These are phyloP conservation scores for Hylia prasina DNA, from an alignment of 2,113 vertebrate species.

Conservation along the genomic window DNA sequence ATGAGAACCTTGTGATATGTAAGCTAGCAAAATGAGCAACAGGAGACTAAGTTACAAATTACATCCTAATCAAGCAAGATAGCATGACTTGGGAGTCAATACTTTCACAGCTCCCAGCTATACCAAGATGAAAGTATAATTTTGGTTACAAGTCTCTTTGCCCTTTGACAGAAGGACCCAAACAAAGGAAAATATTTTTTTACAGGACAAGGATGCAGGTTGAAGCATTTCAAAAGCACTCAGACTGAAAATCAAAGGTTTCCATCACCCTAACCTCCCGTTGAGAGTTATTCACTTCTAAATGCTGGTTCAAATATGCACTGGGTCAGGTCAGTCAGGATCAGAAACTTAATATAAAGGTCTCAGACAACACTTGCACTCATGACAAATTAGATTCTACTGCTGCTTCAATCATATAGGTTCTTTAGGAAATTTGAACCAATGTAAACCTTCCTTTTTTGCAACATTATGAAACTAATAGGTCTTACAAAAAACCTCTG, in stretches of 20 bases:
- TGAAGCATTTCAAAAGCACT: neutral
- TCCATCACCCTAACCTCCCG: neutral
- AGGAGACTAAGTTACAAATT: neutral
- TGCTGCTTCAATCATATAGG: neutral
- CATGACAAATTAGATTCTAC: neutral
- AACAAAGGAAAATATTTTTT: neutral
- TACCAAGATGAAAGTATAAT: neutral
- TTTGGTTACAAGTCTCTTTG: neutral
- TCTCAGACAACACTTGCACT: neutral
- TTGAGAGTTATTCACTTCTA: neutral
- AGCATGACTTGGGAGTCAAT: neutral
- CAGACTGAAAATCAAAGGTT: neutral
- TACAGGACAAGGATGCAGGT: neutral
- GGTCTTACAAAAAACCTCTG: neutral
- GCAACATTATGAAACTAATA: neutral
- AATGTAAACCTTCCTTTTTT: neutral
- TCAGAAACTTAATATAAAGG: neutral
- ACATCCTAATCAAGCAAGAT: neutral
- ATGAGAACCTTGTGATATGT: neutral
- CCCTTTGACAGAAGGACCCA: neutral
- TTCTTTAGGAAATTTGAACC: neutral
- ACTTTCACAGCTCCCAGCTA: neutral
- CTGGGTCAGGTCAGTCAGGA: neutral
- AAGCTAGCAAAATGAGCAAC: neutral
- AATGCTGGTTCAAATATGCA: neutral